Evolutionary conservation across 2,888 invertebrate species (phyloP).

Genomic region (Actias luna): DNA sequence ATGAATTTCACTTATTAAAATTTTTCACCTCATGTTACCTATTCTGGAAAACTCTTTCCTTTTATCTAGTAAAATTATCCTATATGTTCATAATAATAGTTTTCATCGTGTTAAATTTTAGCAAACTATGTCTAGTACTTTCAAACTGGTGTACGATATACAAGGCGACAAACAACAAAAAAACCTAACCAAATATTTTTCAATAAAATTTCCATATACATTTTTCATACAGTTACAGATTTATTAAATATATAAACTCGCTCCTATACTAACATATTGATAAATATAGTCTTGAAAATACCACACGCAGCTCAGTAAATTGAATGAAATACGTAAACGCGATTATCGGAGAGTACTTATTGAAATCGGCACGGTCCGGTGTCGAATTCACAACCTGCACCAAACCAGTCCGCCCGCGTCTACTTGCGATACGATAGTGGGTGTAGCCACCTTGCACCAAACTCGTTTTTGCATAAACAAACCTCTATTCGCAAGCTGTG

Average conservation of each 20-base stretch:
- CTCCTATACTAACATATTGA: background rate
- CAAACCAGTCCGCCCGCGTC: constrained; percentile 32
- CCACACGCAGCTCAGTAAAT: background rate
- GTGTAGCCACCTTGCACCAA: constrained; percentile 31
- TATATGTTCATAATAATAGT: no score
- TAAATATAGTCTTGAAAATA: background rate
- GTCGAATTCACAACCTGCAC: constrained; percentile 28
- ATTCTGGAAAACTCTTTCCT: no score
- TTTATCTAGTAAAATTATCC: no score
- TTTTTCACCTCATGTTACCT: no score
- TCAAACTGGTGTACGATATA: no score
- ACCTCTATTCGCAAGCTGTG: constrained; percentile 12
- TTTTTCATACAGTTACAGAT: background rate
- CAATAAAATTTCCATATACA: no score
- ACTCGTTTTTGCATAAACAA: constrained; percentile 19
- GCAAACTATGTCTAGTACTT: no score
- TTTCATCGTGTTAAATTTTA: no score
- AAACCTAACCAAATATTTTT: no score
- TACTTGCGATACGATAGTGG: constrained; percentile 20
- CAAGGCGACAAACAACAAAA: no score
- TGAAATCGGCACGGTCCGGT: constrained; percentile 17
- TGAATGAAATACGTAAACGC: constrained; percentile 10
- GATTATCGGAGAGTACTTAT: constrained; percentile 11
- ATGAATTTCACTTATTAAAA: no score
- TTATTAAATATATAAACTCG: background rate